Evolutionary conservation across 2,888 invertebrate species (phyloP), one percentile per base, ranked within the genome.

Genomic region (Lydus trimaculatus): DNA sequence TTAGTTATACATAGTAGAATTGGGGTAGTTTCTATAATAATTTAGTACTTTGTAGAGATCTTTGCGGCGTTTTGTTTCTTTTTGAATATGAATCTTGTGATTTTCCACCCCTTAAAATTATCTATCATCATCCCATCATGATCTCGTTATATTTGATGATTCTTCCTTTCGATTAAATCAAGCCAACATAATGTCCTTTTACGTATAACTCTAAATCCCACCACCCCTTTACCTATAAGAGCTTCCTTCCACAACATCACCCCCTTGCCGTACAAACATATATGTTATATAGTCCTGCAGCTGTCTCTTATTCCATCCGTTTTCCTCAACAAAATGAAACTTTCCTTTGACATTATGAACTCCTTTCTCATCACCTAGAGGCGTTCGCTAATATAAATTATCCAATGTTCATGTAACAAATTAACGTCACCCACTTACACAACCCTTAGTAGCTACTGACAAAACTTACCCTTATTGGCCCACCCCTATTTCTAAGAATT

Each of bases 321-420:
- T n/a, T 43, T 43, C 43, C 66, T 71, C 75, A 82, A 84, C 83
- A 81, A 84, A 84, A 84, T 84, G 83, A 83, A 83, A 83, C 83
- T 84, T 84, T 83, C 81, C 83, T 84, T 83, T 84, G 84, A 84
- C 84, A 82, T 83, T 82, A 83, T 82, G 82, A 83, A 83, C 84
- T 83, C 82, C 82, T 81, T 82, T 82, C 81, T 82, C 81, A 78
- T 77, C 80, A 78, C 78, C 67, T 80, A 78, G 81, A 83, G 83
- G 83, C 82, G 83, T 82, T 82, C 43, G 77, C 82, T 82, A 81
- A 84, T 84, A 84, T 84, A 84, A 84, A 84, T 84, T 84, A 84
- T 83, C 82, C 80, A 69, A 75, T 77, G 77, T 78, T 79, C 81
- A 80, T 80, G 80, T 82, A 83, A 83, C 81, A 83, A 83, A 84